These are phyloP conservation scores for western clawed frog (Xenopus tropicalis) DNA, from an alignment of 2,113 vertebrate species.

Conservation along the genomic window DNA sequence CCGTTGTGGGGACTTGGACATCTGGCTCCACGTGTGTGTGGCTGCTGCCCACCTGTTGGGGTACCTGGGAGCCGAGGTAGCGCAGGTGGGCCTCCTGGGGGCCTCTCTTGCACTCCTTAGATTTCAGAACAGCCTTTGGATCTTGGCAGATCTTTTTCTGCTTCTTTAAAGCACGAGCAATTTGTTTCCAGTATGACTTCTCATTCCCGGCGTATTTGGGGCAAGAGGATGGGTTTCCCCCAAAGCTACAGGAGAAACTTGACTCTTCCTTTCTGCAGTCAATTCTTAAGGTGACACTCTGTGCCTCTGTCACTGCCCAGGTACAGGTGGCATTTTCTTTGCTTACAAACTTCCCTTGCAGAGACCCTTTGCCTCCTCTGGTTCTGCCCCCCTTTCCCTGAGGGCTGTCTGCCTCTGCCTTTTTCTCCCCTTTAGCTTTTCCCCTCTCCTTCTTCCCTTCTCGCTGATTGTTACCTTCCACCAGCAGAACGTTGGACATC, in stretches of 20 bases:
- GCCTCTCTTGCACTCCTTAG: conserved; percentile 72
- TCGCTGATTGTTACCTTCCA: conserved; percentile 55
- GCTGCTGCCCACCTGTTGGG: conserved; percentile 1
- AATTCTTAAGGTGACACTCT: conserved; percentile 54
- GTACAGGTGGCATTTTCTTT: conserved; percentile 71
- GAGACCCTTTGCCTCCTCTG: conserved; percentile 43
- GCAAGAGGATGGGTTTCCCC: conserved; percentile 69
- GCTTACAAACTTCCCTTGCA: conserved; percentile 67
- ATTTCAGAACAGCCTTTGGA: conserved; percentile 59
- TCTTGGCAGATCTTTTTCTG: conserved; percentile 73
- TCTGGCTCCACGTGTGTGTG: neutral
- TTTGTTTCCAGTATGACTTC: conserved; percentile 80
- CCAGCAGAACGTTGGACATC: conserved; percentile 58
- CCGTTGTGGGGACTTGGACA: neutral
- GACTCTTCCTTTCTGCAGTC: conserved; percentile 58
- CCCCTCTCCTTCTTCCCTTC: conserved; percentile 52
- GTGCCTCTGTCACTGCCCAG: conserved; percentile 62
- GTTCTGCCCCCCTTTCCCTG: conserved; percentile 43
- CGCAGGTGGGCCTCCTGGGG: conserved; percentile 70
- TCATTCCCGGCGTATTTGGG: conserved; percentile 56
- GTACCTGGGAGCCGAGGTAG: conserved; percentile 54
- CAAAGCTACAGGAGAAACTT: conserved; percentile 71
- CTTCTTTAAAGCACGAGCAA: conserved; percentile 68
- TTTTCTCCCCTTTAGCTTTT: conserved; percentile 5
- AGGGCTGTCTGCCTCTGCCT: neutral